Percentiles rank a stretch among this genome's conserved stretches.
These are phyloP conservation scores for Seriola aureovittata DNA, from an alignment of 2,113 vertebrate species.

Conservation along the genomic window DNA sequence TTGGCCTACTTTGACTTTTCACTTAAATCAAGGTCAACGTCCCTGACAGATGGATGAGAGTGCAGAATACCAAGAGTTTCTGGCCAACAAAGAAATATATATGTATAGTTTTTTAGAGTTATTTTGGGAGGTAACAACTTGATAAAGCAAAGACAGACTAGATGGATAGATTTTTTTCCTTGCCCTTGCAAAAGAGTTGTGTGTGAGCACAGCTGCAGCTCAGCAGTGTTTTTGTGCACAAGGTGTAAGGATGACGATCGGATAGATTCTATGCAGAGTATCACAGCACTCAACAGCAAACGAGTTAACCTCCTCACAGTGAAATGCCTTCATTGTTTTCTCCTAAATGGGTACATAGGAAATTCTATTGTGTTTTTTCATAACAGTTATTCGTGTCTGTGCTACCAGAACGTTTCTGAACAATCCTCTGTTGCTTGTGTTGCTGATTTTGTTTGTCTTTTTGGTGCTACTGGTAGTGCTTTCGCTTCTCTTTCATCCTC, in stretches of 20 bases:
- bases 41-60: conserved; percentile 3
- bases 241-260: conserved; percentile 7
- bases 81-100: not conserved
- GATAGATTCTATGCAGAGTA: conserved; percentile 63
- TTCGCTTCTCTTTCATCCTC: conserved; percentile 78
- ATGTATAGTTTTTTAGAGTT: conserved; percentile 23
- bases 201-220: conserved; percentile 12
- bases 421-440: conserved; percentile 33
- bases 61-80: conserved; percentile 6
- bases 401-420: conserved; percentile 16
- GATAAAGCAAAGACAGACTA: not conserved
- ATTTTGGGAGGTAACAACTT: not conserved
- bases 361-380: conserved; percentile 14
- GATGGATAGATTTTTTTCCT: not conserved
- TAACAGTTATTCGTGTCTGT: conserved; percentile 10
- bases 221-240: conserved; percentile 17
- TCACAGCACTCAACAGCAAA: conserved; percentile 19
- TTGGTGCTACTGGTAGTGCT: conserved; percentile 84
- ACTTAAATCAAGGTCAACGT: not conserved
- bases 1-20: conserved; percentile 14
- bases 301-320: conserved; percentile 80
- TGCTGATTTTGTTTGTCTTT: conserved; percentile 75
- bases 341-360: conserved; percentile 78
- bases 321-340: conserved; percentile 88
- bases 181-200: not conserved